These are phyloP conservation scores for Aphidius ervi DNA, from an alignment of 1,140 invertebrate genomes.

Conservation along the genomic window DNA sequence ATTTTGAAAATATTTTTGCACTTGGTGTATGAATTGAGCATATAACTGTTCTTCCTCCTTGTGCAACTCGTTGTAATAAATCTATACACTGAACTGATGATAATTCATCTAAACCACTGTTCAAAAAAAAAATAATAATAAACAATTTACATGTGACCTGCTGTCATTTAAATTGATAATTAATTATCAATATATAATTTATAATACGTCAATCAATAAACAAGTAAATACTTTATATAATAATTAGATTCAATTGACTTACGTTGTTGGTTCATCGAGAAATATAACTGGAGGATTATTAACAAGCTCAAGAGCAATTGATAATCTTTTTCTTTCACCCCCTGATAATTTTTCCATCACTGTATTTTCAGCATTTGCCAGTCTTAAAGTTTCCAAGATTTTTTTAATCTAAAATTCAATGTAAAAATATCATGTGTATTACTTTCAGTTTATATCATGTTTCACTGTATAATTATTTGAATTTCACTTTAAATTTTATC, in stretches of 20 bases:
- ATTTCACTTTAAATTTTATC: not conserved
- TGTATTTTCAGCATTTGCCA: constrained; percentile 64
- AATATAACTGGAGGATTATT: constrained; percentile 93
- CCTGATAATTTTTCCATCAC: constrained; percentile 75
- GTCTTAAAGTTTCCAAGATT: constrained; percentile 64
- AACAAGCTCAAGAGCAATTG: constrained; percentile 87
- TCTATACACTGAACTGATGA: constrained; percentile 72
- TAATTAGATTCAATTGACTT: constrained; percentile 36
- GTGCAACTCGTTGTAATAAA: constrained; percentile 71
- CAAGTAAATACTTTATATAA: not conserved
- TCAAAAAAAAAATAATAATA: constrained; percentile 31
- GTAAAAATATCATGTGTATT: not conserved
- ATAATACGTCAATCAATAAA: constrained; percentile 9
- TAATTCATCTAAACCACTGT: constrained; percentile 71
- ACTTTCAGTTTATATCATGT: too few relatives aligned
- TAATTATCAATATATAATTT: constrained; percentile 13
- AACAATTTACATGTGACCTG: not conserved
- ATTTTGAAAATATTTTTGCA: constrained; percentile 69
- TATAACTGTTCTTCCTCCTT: constrained; percentile 78
- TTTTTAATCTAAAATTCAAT: constrained; percentile 62
- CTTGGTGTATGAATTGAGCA: constrained; percentile 92
- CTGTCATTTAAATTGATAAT: not conserved
- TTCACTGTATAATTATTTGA: not conserved
- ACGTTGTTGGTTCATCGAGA: constrained; percentile 81
- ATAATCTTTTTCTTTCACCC: constrained; percentile 86